phyloP scores from a whole-genome alignment of 2,888 invertebrate genomes.

The Andricus curvator region DNA sequence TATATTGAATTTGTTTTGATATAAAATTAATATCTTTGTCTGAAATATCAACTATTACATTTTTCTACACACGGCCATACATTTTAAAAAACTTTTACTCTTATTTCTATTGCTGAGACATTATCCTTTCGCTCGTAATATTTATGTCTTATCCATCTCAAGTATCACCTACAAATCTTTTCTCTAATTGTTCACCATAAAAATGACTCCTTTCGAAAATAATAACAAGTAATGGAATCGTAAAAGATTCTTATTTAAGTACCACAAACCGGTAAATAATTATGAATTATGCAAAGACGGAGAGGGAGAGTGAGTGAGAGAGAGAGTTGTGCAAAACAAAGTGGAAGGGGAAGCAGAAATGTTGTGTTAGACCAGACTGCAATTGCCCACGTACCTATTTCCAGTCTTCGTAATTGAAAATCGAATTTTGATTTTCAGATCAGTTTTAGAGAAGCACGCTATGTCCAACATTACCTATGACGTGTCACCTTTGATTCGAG shows the following conservation, averaged over 20 bases:
- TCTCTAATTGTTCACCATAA: no score
- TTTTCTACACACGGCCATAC: no score
- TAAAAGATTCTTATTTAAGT: constrained; percentile 1
- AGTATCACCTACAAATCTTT: no score
- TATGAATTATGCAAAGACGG: constrained; percentile 12
- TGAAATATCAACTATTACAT: no score
- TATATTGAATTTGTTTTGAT: no score
- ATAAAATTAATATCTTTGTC: no score
- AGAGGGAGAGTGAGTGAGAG: constrained; percentile 1
- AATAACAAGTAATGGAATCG: background rate
- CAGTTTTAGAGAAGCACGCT: constrained; percentile 82
- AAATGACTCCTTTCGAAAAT: no score
- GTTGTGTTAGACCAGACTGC: background rate
- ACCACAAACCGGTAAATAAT: constrained; percentile 21
- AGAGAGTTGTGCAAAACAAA: background rate
- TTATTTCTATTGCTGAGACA: no score
- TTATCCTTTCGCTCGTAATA: no score
- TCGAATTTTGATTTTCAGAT: constrained; percentile 72
- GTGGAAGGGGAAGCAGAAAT: constrained; percentile 9
- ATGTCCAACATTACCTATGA: constrained; percentile 85
- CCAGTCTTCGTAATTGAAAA: constrained; percentile 2
- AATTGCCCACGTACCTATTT: constrained; percentile 14
- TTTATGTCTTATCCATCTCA: no score
- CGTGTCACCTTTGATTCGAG: constrained; percentile 84
- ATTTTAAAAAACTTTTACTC: no score